Conservation (phyloP, 92 coral and sea anemone genomes). For the Hydrozoanthus gracilis region DNA sequence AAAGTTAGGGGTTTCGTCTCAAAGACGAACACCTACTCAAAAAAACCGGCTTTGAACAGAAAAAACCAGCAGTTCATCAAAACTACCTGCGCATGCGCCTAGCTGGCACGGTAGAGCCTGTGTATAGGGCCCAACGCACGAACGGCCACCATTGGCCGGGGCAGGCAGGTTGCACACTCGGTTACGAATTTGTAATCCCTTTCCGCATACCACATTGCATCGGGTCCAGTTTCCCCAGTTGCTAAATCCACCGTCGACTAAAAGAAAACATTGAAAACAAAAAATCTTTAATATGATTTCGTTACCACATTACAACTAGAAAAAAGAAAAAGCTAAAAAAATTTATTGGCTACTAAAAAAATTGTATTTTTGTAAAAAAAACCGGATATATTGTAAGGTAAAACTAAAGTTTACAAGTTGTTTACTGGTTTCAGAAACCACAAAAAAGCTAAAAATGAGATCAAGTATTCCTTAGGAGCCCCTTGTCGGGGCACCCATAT, state of each 20-base stretch:
- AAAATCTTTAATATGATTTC: not conserved
- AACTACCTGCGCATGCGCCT: slow-evolving; percentile 88
- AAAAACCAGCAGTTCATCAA: not conserved
- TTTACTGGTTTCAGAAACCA: too few relatives aligned
- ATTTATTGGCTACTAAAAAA: not conserved
- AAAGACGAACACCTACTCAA: not conserved
- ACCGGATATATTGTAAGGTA: too few relatives aligned
- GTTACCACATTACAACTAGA: too few relatives aligned
- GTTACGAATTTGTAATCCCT: slow-evolving; percentile 72
- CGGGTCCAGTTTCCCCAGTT: slow-evolving; percentile 90
- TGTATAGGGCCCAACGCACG: slow-evolving; percentile 84
- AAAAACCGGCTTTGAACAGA: not conserved
- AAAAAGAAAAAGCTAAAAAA: not conserved
- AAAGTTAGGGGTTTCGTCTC: too few relatives aligned
- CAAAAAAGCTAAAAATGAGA: too few relatives aligned
- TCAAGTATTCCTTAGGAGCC: too few relatives aligned
- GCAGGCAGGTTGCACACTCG: slow-evolving; percentile 83
- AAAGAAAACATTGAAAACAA: not conserved
- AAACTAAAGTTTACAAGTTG: too few relatives aligned
- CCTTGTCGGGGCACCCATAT: too few relatives aligned
- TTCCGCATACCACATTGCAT: slow-evolving; percentile 87
- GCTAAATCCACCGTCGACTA: slow-evolving; percentile 93
- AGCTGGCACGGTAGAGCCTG: slow-evolving; percentile 78
- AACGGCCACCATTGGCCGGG: slow-evolving; percentile 85
- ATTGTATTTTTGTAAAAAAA: too few relatives aligned